Evolutionary conservation across 2,888 invertebrate species (phyloP).

Genomic region (Netelia melanura): DNA sequence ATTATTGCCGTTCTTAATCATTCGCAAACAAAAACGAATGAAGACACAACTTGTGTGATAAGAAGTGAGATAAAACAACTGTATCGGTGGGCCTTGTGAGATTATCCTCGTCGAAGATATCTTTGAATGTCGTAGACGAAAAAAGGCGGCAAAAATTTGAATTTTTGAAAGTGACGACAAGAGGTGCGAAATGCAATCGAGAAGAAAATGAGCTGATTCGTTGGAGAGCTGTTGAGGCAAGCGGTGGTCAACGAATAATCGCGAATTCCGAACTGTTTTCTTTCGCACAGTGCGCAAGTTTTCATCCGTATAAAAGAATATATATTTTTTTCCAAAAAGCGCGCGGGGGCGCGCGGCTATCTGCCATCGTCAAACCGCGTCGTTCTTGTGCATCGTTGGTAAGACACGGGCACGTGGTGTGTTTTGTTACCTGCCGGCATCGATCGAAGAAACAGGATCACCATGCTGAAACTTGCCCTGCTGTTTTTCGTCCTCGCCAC

Average conservation of each 20-base stretch:
- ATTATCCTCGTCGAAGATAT: background rate
- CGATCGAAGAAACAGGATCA: conserved; percentile 12
- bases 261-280: background rate
- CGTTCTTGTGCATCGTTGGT: conserved; percentile 20
- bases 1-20: too few relatives aligned
- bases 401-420: conserved; percentile 76
- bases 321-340: conserved; percentile 6
- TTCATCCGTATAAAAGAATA: conserved; percentile 6
- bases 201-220: conserved; percentile 50
- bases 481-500: conserved; percentile 81
- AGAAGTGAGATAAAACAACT: background rate
- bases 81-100: background rate
- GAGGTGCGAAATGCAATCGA: background rate
- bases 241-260: conserved; percentile 20
- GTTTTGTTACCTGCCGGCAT: conserved; percentile 28
- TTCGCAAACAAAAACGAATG: background rate
- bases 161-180: conserved; percentile 14
- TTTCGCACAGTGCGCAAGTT: conserved; percentile 4
- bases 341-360: conserved; percentile 62
- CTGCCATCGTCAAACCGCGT: conserved; percentile 61
- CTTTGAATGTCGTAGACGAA: background rate
- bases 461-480: conserved; percentile 74
- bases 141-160: conserved; percentile 2
- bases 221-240: conserved; percentile 5
- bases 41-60: background rate